Percentiles rank a stretch among this genome's conserved stretches.
Evolutionary conservation across 2,888 invertebrate genomes (phyloP).

Genomic region (Stenodema calcarata): DNA sequence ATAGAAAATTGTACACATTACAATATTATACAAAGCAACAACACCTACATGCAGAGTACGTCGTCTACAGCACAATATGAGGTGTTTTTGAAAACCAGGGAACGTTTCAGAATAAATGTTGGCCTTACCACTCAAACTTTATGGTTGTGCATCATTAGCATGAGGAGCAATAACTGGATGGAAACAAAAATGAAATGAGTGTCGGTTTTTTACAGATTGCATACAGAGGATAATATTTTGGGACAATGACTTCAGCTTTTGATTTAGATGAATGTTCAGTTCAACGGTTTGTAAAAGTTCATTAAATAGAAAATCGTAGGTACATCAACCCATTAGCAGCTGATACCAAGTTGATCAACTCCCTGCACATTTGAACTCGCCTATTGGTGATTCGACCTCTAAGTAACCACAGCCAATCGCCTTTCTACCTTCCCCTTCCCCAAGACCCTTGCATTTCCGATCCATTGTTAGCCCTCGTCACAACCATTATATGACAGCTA

Average conservation of each 20-base stretch:
- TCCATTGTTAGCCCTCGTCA: no score
- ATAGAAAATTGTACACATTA: background rate
- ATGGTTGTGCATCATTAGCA: constrained; percentile 37
- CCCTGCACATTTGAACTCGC: no score
- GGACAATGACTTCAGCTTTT: background rate
- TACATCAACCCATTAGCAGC: no score
- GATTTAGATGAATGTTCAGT: no score
- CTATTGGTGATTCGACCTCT: no score
- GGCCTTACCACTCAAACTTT: constrained; percentile 37
- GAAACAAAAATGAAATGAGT: constrained; percentile 28
- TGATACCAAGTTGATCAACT: no score
- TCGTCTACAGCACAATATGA: background rate
- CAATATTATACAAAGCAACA: background rate
- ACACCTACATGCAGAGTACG: constrained; percentile 29
- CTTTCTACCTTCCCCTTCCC: no score
- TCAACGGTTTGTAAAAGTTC: no score
- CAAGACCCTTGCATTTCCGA: no score
- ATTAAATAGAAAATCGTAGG: no score
- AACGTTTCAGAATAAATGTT: background rate
- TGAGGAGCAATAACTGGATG: constrained; percentile 34
- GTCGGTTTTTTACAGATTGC: background rate
- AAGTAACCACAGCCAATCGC: no score
- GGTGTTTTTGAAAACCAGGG: background rate
- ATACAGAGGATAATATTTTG: background rate
- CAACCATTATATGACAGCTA: no score